Evolutionary conservation across 2,888 invertebrate genomes (phyloP).

Genomic region (Laspeyria flexula): DNA sequence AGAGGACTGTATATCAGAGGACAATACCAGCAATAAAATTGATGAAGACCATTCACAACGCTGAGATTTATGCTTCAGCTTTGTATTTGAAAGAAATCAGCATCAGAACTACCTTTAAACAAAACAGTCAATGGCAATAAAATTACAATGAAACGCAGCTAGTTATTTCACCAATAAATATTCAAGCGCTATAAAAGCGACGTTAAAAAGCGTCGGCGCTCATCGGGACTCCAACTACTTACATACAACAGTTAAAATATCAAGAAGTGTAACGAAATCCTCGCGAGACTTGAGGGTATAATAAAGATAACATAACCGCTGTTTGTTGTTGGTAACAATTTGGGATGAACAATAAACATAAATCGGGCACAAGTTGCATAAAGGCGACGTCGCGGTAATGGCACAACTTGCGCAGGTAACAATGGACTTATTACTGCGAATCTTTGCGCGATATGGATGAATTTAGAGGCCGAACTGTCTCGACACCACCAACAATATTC

Average conservation of each 20-base stretch:
- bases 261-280: constrained; percentile 35
- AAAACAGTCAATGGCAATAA: neutral
- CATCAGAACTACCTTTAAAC: neutral
- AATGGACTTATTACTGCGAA: constrained; percentile 12
- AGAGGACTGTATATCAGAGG: no score
- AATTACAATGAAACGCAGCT: constrained; percentile 13
- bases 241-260: constrained; percentile 21
- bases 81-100: neutral
- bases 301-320: constrained; percentile 44
- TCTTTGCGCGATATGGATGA: constrained; percentile 4
- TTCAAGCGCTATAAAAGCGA: constrained; percentile 25
- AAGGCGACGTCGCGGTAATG: constrained; percentile 24
- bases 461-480: neutral
- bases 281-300: constrained; percentile 32
- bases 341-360: constrained; percentile 54
- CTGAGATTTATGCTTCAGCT: neutral
- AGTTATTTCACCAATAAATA: constrained; percentile 27
- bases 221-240: neutral
- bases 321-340: constrained; percentile 45
- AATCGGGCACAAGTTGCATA: constrained; percentile 46
- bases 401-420: constrained; percentile 20
- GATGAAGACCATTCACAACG: neutral
- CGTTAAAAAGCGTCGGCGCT: constrained; percentile 16
- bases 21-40: no score
- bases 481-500: neutral